Base-by-base conservation (phyloP, 2,113 vertebrate genomes). In the Eurystomus gularis region DNA sequence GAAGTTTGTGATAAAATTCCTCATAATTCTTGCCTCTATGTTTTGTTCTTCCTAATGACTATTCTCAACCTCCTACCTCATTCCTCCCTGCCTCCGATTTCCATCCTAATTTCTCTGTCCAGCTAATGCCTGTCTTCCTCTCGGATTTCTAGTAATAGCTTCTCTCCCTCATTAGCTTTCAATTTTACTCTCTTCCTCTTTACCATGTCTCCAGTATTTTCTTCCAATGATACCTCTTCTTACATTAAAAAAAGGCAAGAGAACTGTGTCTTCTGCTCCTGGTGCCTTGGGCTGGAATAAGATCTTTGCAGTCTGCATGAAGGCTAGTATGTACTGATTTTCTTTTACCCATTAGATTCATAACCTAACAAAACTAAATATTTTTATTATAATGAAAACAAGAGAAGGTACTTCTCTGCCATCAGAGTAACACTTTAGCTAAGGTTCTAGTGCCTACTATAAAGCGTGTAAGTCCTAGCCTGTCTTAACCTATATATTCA, bases 81-180 rank as follows among this genome's bases (percentile, higher is more conserved):
- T 65, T 48, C 13, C 15, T 2, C 5, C 12, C 12, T 3, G 2
- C 1, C 29, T 11, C 4, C 0, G 1, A 10, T 48, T 84, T 42
- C 65, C 66, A 69, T 20, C 42, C 19, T 28, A 14, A 19, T 55
- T 70, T 46, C n/a, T 48, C 25, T 39, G 25, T 48, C 52, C 18
- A 31, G 7, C 4, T 33, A 24, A 13, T 31, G 3, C 14, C 44
- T n/a, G 10, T 26, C 19, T 42, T 55, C 24, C 14, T 77, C 23
- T 64, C 49, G 29, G 33, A 44, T 44, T 85, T 78, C 17, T 48
- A 44, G 25, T 37, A 66, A 40, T 25, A 73, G 18, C 26, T 55
- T 7, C 13, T 69, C 24, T 85, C 23, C 44, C n/a, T 88, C 68
- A 58, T 2, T n/a, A 72, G 17, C 18, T 68, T 69, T 51, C 37